A percentile compares a stretch with the other conserved stretches of the same genome.
These are phyloP conservation scores for Thymallus thymallus DNA, from an alignment of 2,113 vertebrate genomes.

Conservation along the genomic window DNA sequence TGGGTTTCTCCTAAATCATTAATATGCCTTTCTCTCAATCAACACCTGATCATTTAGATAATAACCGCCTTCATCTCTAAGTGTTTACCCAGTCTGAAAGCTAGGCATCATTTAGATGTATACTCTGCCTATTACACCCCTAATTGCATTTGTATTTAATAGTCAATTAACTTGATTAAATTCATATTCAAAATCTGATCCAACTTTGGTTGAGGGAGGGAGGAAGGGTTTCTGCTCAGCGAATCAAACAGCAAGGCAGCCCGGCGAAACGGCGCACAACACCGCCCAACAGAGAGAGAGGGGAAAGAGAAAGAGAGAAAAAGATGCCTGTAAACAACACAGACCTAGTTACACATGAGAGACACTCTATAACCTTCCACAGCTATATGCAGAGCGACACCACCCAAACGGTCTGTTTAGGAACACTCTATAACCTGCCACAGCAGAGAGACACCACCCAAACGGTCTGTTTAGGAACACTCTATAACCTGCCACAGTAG, in stretches of 20 bases:
- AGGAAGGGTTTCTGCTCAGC: conserved; percentile 31
- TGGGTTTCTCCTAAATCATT: conserved; percentile 61
- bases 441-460: no score
- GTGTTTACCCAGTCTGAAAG: conserved; percentile 65
- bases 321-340: conserved; percentile 39
- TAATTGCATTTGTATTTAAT: conserved; percentile 68
- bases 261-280: conserved; percentile 31
- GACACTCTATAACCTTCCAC: not conserved
- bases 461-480: no score
- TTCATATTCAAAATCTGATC: conserved; percentile 60
- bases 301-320: not conserved
- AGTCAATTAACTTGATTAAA: conserved; percentile 71
- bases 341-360: conserved; percentile 39
- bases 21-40: conserved; percentile 49
- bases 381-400: no score
- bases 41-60: conserved; percentile 61
- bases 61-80: conserved; percentile 61
- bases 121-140: conserved; percentile 38
- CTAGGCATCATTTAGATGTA: conserved; percentile 51
- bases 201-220: conserved; percentile 38
- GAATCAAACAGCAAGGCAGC: conserved; percentile 41
- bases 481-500: no score
- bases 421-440: no score
- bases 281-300: conserved; percentile 1
- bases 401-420: no score